A percentile compares a stretch with the other conserved stretches of the same genome.
phyloP scores from a whole-genome alignment of 2,797 vertebrate species.

The Gambelia wislizenii region DNA sequence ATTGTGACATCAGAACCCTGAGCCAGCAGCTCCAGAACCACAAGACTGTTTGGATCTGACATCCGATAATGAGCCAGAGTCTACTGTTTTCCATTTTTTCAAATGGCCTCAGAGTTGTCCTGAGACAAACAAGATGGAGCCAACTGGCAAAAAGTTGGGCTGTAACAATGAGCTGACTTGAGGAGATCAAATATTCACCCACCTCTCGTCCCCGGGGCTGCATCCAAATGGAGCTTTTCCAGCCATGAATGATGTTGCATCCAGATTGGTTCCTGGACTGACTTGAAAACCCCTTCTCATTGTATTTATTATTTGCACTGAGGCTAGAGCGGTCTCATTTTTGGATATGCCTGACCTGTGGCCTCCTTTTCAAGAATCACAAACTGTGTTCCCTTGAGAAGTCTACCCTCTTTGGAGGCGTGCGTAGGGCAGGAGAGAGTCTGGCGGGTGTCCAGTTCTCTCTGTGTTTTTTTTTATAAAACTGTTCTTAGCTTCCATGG shows the following conservation, averaged over 20 bases:
- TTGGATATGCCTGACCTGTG: background rate
- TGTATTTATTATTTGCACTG: background rate
- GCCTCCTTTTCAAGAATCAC: background rate
- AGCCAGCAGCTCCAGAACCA: background rate
- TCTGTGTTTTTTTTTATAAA: background rate
- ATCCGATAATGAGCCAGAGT: background rate
- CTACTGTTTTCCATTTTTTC: background rate
- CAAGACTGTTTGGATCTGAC: background rate
- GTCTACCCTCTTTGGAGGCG: background rate
- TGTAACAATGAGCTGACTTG: background rate
- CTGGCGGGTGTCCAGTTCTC: background rate
- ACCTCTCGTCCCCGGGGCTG: background rate
- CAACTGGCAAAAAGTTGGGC: too few relatives aligned
- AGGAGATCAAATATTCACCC: too few relatives aligned
- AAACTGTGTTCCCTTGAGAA: background rate
- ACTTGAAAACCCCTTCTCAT: background rate
- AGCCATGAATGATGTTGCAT: background rate
- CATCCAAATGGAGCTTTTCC: background rate
- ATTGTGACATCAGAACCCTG: background rate
- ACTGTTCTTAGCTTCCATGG: accelerated
- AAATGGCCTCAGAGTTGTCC: too few relatives aligned
- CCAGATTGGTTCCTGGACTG: background rate
- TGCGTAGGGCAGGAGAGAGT: too few relatives aligned
- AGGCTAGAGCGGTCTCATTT: accelerated
- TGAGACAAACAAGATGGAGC: background rate